Evolutionary conservation across 2,113 vertebrate species (phyloP).

Genomic region (Tursiops truncatus): DNA sequence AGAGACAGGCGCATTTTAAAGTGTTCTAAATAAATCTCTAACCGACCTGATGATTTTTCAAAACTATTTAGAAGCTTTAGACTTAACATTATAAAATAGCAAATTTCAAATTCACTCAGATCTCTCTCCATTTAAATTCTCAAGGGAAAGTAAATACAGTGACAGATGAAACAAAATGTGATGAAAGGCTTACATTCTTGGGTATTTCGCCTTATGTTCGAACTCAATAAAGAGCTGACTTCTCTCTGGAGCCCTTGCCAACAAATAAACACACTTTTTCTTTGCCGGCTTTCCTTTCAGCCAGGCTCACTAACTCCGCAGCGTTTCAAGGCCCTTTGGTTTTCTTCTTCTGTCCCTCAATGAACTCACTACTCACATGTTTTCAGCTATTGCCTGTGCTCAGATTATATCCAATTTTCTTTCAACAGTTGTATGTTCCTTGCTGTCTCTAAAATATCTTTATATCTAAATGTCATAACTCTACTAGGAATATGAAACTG

Average conservation of each 20-base stretch:
- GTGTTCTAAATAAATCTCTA: conserved; percentile 44
- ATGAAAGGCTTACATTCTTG: conserved; percentile 60
- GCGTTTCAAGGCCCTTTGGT: background rate
- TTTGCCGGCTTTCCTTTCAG: background rate
- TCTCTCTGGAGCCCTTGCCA: conserved; percentile 43
- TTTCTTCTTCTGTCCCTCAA: background rate
- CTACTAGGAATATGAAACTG: background rate
- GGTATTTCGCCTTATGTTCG: conserved; percentile 59
- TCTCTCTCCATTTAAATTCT: conserved; percentile 64
- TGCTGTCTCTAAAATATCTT: background rate
- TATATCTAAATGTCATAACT: background rate
- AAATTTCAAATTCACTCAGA: conserved; percentile 68
- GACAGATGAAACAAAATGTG: conserved; percentile 67
- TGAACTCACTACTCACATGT: background rate
- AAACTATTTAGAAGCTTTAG: conserved; percentile 55
- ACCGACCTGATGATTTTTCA: conserved; percentile 52
- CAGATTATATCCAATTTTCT: background rate
- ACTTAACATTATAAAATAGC: conserved; percentile 54
- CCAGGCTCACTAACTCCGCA: background rate
- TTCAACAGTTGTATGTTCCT: background rate
- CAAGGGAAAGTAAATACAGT: conserved; percentile 62
- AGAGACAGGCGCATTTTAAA: background rate
- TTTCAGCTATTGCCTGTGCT: background rate
- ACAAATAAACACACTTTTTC: conserved; percentile 13
- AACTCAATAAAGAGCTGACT: conserved; percentile 49